Base-by-base conservation (phyloP, 2,797 vertebrate species). In the Myotis vivesi region DNA sequence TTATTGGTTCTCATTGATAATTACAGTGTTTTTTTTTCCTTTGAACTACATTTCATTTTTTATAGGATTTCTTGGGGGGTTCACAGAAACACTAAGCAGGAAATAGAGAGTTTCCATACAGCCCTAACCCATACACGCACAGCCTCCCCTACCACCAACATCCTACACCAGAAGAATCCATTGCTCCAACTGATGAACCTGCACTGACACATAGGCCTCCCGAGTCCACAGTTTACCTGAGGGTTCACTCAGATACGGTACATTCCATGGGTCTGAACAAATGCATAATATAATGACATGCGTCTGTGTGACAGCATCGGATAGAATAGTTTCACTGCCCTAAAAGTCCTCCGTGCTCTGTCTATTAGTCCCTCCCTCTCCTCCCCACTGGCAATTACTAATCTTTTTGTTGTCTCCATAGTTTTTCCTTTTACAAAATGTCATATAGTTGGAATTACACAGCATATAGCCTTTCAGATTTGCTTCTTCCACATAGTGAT, bases 61-160 rank as follows among this genome's bases (percentile, higher is more conserved):
- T 28, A 25, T 5, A 85, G 16, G 25, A 51, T 8, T 84, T 71
- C 71, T 85, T 55, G 53, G 53, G 53, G 90, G 4, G 12, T 20
- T 38, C 15, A 84, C 15, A 94, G 79, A 2, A 89, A 86, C 71
- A 64, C 8, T 30, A 2, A 49, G 17, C 41, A 57, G 17, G 73
- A 76, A 82, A 33, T 72, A 72, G 19, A 72, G 23, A 57, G 7
- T 87, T 38, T 20, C 13, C 46, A 38, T 5, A 16, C 16, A 38
- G 59, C 6, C 30, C 28, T 64, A 3, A 1, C 44, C 15, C 12
- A 66, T 9, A 73, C 3, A 15, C 6, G 4, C 8, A 36, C 1
- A 72, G 5, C 3, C 28, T 51, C 4, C 3, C 1, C 11, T 0
- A 49, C 15, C 30, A 8, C 23, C 19, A 28, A 7, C 9, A 36